phyloP scores from a whole-genome alignment of 2,888 invertebrate genomes.

The Caenorhabditis macrosperma region DNA sequence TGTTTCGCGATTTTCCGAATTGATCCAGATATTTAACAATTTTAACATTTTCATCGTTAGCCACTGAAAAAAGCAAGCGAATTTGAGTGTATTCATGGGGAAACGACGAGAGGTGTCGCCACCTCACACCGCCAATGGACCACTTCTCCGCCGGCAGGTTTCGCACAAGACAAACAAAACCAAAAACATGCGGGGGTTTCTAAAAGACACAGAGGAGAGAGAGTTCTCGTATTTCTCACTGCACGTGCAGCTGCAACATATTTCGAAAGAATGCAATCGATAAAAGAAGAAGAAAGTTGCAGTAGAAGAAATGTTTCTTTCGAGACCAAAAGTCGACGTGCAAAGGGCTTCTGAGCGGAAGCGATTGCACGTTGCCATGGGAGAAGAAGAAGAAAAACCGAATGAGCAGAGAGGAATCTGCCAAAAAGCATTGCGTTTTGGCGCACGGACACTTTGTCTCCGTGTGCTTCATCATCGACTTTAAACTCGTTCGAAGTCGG shows the following conservation, averaged over 20 bases:
- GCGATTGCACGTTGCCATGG: neutral
- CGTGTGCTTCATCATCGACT: constrained; percentile 13
- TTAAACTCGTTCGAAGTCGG: constrained; percentile 46
- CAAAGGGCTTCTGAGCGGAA: neutral
- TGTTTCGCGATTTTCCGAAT: too few relatives aligned
- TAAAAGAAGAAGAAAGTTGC: neutral
- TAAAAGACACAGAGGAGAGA: constrained; percentile 6
- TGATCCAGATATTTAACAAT: too few relatives aligned
- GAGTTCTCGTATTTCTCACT: neutral
- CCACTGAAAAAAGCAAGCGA: too few relatives aligned
- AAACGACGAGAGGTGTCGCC: too few relatives aligned
- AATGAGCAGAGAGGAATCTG: neutral
- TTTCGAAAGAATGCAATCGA: constrained; percentile 19
- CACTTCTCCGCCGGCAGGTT: neutral
- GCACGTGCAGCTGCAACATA: neutral
- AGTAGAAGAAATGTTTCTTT: neutral
- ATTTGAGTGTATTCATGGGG: too few relatives aligned
- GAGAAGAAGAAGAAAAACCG: too few relatives aligned
- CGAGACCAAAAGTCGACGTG: neutral
- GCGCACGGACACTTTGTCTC: neutral
- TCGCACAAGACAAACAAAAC: neutral
- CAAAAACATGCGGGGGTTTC: neutral
- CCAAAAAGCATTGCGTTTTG: neutral
- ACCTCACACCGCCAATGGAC: too few relatives aligned
- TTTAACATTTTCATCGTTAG: too few relatives aligned